phyloP scores from a whole-genome alignment of 2,888 invertebrate genomes.

The Lutraria lutraria region DNA sequence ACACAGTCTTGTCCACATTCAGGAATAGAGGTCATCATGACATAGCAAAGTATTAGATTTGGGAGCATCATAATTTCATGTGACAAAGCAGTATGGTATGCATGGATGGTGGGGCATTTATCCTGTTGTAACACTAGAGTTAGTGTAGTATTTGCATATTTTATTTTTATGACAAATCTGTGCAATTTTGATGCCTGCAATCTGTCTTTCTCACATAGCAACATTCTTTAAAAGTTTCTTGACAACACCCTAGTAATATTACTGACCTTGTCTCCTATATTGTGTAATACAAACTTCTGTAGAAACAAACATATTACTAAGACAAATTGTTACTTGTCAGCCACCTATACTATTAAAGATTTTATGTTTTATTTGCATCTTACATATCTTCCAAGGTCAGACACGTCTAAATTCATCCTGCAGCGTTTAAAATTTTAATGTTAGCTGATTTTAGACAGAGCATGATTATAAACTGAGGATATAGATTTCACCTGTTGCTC shows the following conservation, averaged over 20 bases:
- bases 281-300: neutral
- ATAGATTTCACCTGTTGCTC: neutral
- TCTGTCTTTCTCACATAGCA: neutral
- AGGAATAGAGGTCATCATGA: too few relatives aligned
- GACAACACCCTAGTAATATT: neutral
- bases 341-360: neutral
- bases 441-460: neutral
- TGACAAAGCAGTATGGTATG: too few relatives aligned
- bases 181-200: too few relatives aligned
- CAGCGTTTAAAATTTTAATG: neutral
- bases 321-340: neutral
- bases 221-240: neutral
- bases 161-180: too few relatives aligned
- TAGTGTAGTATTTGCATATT: too few relatives aligned
- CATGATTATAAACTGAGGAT: neutral
- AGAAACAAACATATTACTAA: neutral
- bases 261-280: neutral
- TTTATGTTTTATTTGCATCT: neutral
- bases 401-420: neutral
- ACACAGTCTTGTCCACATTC: too few relatives aligned
- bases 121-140: too few relatives aligned
- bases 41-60: too few relatives aligned
- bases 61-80: too few relatives aligned
- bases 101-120: too few relatives aligned
- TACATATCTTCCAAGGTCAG: neutral